Evolutionary conservation across 2,888 invertebrate genomes (phyloP).

Genomic region (Drosophila formosana): DNA sequence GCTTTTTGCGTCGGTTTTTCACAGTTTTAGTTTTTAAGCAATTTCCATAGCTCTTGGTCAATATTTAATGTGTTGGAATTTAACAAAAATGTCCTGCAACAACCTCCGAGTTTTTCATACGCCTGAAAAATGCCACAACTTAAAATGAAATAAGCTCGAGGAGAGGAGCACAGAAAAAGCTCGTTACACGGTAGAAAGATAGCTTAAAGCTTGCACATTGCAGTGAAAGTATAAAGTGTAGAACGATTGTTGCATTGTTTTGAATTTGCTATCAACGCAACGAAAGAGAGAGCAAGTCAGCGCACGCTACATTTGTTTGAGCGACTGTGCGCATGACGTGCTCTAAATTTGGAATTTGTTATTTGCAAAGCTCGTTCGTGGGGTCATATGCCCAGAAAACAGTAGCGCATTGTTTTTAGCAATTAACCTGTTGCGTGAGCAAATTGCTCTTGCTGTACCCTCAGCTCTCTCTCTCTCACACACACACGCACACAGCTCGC

Average conservation of each 20-base stretch:
- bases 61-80: conserved; percentile 24
- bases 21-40: conserved; percentile 8
- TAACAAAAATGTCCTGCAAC: conserved; percentile 26
- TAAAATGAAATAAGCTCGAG: conserved; percentile 63
- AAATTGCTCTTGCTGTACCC: conserved; percentile 17
- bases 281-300: conserved; percentile 6
- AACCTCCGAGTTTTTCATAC: conserved; percentile 49
- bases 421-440: conserved; percentile 74
- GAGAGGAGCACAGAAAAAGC: conserved; percentile 38
- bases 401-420: conserved; percentile 38
- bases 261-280: conserved; percentile 43
- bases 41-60: conserved; percentile 12
- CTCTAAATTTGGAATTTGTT: conserved; percentile 9
- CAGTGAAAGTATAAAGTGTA: conserved; percentile 76
- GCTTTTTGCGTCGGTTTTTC: background rate
- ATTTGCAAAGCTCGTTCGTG: conserved; percentile 17
- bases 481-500: background rate
- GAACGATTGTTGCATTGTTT: conserved; percentile 74
- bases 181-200: background rate
- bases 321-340: conserved; percentile 58
- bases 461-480: conserved; percentile 8
- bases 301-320: conserved; percentile 16
- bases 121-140: conserved; percentile 74
- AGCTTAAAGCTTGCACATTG: conserved; percentile 54
- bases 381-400: conserved; percentile 29